Evolutionary conservation across 2,888 invertebrate species (phyloP), one percentile per base, ranked within the genome.

Genomic region (Encarsia formosa): DNA sequence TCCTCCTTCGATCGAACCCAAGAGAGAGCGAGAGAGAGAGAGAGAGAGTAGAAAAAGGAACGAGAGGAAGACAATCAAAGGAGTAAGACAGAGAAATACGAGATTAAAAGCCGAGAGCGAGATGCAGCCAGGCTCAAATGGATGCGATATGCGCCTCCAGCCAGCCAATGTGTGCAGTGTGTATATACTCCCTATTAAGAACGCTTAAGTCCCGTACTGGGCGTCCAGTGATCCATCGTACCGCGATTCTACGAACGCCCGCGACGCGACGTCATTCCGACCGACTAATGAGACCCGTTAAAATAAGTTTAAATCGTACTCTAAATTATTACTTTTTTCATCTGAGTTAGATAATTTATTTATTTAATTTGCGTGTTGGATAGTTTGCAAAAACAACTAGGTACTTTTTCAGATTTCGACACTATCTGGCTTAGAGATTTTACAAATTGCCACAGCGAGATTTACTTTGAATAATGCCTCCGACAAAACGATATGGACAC

Each of bases 191-290:
- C 26, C 15, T 35, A 35, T 70, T 70, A 70, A 68, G 68, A 70
- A 69, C 70, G 69, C 70, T 70, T 69, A 70, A 69, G 70, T 70
- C 70, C 66, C 63, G 62, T 52, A 69, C 67, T 62, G 65, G 68
- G 64, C 65, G 66, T 65, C 64, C 67, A 66, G 70, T 68, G 69
- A 70, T 70, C 69, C 66, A 70, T 70, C 68, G 69, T 65, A 41
- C 62, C 29, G 18, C n/a, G 64, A 65, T 70, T 70, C 67, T 64
- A 63, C 65, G 65, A 67, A 68, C 55, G 58, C 61, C 57, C 62
- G 47, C 23, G 26, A 11, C 16, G n/a, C 16, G 34, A 34, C 15
- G 34, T 15, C n/a, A n/a, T n/a, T n/a, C 15, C 16, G 2, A 16
- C 16, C 34, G 45, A 49, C 58, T 58, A 58, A 58, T 56, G 55